Base-by-base conservation (phyloP, 2,797 vertebrate genomes). In the Scarus forsteni region DNA sequence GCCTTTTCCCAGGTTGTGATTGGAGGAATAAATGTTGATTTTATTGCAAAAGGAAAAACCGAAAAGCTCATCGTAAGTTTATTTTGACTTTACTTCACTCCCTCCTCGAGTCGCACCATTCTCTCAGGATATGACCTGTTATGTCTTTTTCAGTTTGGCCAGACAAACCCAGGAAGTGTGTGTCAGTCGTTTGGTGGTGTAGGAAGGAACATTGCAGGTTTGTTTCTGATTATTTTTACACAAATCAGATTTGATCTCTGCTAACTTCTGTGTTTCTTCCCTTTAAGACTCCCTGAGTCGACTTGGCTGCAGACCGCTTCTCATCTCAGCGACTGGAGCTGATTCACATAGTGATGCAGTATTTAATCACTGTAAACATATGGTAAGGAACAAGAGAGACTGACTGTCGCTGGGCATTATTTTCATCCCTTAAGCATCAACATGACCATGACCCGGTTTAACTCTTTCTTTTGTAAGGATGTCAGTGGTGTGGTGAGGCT, bases 131-230 rank as follows among this genome's bases (percentile, higher is more conserved):
- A 7, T 34, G 8, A 76, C 44, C n/a, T 4, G 3, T 66, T 1
- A 57, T 62, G 5, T 75, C 27, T 77, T 42, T 81, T 77, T 68
- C 87, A 98, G 97, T 93, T 93, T 77, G 96, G 96, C 67, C 95
- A 96, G 67, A 98, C 96, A 8, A 97, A 97, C 15, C 81, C 90
- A 84, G 96, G 96, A 88, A 95, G 89, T 77, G 93, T 97, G 48
- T 94, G 88, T 80, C 94, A 94, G 85, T 94, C 95, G 4, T 96
- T 96, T 77, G 97, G 97, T 0, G 97, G 97, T 1, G 97, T 98
- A 49, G 97, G 96, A 68, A 92, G 95, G 64, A 98, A 98, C 85
- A 91, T 98, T 62, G 95, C 96, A 88, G 97, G 97, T 97, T 76
- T 40, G 18, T 65, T 57, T 60, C 60, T 60, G 39, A 70, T 77